These are phyloP conservation scores for Coranthus polyacanthus DNA, from an alignment of 2,797 vertebrate species.

Conservation along the genomic window DNA sequence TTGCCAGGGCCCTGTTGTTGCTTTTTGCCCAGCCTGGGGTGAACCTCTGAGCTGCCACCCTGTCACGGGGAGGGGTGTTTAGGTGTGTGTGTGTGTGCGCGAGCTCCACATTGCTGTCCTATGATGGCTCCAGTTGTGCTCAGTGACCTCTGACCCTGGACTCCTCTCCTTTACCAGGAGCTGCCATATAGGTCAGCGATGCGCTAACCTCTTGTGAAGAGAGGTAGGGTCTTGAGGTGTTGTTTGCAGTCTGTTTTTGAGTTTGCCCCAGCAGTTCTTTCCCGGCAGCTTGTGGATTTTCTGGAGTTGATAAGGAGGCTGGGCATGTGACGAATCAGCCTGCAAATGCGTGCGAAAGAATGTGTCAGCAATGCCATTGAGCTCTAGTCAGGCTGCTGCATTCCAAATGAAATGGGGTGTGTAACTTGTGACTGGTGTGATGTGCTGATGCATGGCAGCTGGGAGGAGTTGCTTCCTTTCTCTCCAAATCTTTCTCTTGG, in stretches of 20 bases:
- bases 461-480: conserved; percentile 67
- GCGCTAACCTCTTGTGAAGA: conserved; percentile 19
- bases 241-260: background rate
- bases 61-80: conserved; percentile 31
- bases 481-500: conserved; percentile 39
- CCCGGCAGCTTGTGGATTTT: conserved; percentile 33
- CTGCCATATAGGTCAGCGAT: conserved; percentile 53
- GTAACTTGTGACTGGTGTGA: conserved; percentile 77
- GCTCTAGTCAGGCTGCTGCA: conserved; percentile 36
- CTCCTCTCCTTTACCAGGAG: conserved; percentile 27
- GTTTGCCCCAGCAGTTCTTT: conserved; percentile 6
- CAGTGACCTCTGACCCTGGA: conserved; percentile 61
- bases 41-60: conserved; percentile 41
- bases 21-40: conserved; percentile 63
- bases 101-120: conserved; percentile 53
- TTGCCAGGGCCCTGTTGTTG: conserved; percentile 67
- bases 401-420: conserved; percentile 75
- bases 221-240: background rate
- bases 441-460: conserved; percentile 70
- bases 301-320: conserved; percentile 32
- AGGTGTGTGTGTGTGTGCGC: conserved; percentile 53
- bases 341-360: conserved; percentile 61
- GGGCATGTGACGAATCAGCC: conserved; percentile 61
- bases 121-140: conserved; percentile 68
- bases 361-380: conserved; percentile 64